Percentiles rank a stretch among this genome's conserved stretches.
Evolutionary conservation across 2,113 vertebrate species (phyloP).

Genomic region (Sylvietta virens): DNA sequence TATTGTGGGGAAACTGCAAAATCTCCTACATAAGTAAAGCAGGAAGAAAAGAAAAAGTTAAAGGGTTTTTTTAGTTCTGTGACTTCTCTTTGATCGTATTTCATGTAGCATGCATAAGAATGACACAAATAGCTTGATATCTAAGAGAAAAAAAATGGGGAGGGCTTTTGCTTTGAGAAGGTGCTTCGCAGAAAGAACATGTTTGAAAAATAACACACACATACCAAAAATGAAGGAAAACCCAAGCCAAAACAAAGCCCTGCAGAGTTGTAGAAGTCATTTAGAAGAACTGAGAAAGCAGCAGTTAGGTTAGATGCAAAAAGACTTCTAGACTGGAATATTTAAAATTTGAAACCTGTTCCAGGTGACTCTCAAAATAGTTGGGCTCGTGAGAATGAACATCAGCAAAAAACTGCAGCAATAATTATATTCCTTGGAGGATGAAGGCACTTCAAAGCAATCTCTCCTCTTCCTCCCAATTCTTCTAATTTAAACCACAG

Average conservation of each 20-base stretch:
- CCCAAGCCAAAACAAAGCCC: background rate
- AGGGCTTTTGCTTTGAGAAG: background rate
- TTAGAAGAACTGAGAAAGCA: background rate
- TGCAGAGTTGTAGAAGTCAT: background rate
- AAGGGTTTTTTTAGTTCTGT: background rate
- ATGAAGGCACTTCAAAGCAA: background rate
- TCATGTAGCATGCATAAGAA: background rate
- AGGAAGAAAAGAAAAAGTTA: background rate
- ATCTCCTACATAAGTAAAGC: background rate
- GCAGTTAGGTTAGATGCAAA: background rate
- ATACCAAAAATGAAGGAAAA: background rate
- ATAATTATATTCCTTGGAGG: background rate
- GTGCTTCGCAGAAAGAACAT: background rate
- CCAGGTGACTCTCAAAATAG: background rate
- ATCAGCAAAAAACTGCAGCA: background rate
- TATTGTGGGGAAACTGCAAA: background rate
- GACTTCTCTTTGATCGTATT: background rate
- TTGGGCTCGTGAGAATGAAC: background rate
- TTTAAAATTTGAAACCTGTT: background rate
- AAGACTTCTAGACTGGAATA: background rate
- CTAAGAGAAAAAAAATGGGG: background rate
- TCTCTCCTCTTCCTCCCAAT: background rate
- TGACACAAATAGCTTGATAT: background rate
- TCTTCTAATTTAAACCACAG: slow-evolving; percentile 19
- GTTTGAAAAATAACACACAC: background rate